Evolutionary conservation across 2,888 invertebrate genomes (phyloP), one percentile per base, ranked within the genome.

Genomic region (Plemyria rubiginata): DNA sequence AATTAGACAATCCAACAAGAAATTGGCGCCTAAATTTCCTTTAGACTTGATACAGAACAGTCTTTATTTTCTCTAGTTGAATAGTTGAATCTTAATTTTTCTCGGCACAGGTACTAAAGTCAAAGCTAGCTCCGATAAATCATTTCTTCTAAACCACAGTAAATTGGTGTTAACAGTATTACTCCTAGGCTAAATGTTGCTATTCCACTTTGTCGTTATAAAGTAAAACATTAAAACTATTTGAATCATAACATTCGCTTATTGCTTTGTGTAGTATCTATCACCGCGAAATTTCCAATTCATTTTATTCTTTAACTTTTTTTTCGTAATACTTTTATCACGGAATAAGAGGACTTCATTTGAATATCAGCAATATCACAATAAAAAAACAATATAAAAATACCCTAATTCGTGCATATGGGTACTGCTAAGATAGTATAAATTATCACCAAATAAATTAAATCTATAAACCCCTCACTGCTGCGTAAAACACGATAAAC

Each of bases 211-310:
- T 45, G 52, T 54, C 22, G 46, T 52, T 52, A 49, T 53, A 55
- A 62, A 60, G 46, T 50, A 51, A 45, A 62, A 60, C 13, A 50
- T 48, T 60, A 55, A 54, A 59, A 62, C 54, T 61, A 63, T 32
- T 69, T 67, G 69, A 64, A 62, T 59, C 48, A 46, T 62, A 55
- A 59, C 62, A 61, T 56, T 59, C 50, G 53, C 49, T 49, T 60
- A 51, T 55, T 56, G 40, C 43, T 13, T 16, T 9, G 43, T 49
- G 49, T 52, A 58, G 55, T 48, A 51, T 52, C 38, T 51, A 32
- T 15, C 43, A 0, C 40, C 43, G 13, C 38, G 3, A 32, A 7
- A 13, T 4, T 32, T 4, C 32, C 15, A 7, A 2, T 12, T 28
- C n/a, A 13, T 41, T 41, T 38, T 0, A 38, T 38, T 38, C 11